These are phyloP conservation scores for Amia ocellicauda DNA, from an alignment of 2,113 vertebrate genomes.

Conservation along the genomic window DNA sequence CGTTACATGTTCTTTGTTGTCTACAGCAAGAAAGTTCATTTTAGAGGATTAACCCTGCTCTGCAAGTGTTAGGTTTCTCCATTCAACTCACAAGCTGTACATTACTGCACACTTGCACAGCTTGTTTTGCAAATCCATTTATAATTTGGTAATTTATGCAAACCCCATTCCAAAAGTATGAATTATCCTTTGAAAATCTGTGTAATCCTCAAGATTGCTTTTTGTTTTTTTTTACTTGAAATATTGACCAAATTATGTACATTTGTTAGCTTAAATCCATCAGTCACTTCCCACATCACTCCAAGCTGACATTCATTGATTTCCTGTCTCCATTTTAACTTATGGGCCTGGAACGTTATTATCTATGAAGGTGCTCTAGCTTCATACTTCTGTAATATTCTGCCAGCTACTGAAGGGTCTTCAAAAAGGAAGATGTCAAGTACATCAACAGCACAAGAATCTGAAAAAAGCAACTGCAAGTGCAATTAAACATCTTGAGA, in stretches of 20 bases:
- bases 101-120: conserved; percentile 15
- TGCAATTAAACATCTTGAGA: too few relatives aligned
- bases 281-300: not conserved
- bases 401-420: conserved; percentile 30
- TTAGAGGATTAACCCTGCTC: conserved; percentile 58
- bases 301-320: conserved; percentile 22
- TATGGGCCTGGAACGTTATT: conserved; percentile 11
- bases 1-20: conserved; percentile 59
- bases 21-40: conserved; percentile 39
- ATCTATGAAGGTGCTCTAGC: conserved; percentile 21
- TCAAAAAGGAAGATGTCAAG: too few relatives aligned
- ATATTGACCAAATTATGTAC: conserved; percentile 39
- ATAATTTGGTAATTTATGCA: conserved; percentile 39
- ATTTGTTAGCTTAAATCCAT: not conserved
- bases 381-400: conserved; percentile 30
- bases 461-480: conserved; percentile 5
- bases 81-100: conserved; percentile 47
- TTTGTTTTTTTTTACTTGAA: conserved; percentile 26
- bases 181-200: conserved; percentile 52
- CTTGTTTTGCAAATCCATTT: conserved; percentile 39
- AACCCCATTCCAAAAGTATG: conserved; percentile 41
- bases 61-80: conserved; percentile 20
- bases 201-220: conserved; percentile 43
- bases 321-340: conserved; percentile 11
- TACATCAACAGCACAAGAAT: conserved; percentile 18